phyloP scores from a whole-genome alignment of 2,888 invertebrate species.

The Tanytarsus gracilentus region DNA sequence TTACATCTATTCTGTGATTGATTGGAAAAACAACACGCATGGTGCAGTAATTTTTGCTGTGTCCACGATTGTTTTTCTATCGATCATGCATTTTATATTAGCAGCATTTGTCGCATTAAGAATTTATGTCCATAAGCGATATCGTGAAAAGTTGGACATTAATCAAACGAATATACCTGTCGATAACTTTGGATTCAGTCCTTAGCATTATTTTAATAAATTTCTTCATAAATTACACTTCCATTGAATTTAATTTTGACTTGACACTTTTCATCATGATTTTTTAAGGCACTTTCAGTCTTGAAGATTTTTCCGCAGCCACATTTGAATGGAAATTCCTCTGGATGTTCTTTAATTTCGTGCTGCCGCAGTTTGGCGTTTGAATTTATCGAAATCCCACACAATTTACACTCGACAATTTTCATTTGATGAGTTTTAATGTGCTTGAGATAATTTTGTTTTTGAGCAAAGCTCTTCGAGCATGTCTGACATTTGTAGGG shows the following conservation, averaged over 20 bases:
- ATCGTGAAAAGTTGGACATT: too few relatives aligned
- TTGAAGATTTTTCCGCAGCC: neutral
- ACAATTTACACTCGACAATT: neutral
- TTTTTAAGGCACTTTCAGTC: neutral
- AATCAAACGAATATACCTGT: too few relatives aligned
- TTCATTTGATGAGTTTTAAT: constrained; percentile 2
- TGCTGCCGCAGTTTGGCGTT: constrained; percentile 2
- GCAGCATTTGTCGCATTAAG: neutral
- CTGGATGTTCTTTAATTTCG: neutral
- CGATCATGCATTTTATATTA: neutral
- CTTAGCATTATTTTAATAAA: too few relatives aligned
- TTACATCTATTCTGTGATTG: constrained; percentile 5
- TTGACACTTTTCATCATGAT: neutral
- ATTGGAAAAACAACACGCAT: neutral
- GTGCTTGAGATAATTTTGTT: neutral
- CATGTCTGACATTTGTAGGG: constrained; percentile 3
- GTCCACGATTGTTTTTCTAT: neutral
- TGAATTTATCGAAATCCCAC: neutral
- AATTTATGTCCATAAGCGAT: neutral
- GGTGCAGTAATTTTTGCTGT: neutral
- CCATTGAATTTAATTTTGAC: neutral
- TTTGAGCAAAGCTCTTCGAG: neutral
- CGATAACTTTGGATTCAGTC: too few relatives aligned
- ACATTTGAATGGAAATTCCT: neutral
- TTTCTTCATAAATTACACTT: too few relatives aligned